Base-by-base conservation (phyloP, 2,797 vertebrate species). In the Tragopan temminckii region DNA sequence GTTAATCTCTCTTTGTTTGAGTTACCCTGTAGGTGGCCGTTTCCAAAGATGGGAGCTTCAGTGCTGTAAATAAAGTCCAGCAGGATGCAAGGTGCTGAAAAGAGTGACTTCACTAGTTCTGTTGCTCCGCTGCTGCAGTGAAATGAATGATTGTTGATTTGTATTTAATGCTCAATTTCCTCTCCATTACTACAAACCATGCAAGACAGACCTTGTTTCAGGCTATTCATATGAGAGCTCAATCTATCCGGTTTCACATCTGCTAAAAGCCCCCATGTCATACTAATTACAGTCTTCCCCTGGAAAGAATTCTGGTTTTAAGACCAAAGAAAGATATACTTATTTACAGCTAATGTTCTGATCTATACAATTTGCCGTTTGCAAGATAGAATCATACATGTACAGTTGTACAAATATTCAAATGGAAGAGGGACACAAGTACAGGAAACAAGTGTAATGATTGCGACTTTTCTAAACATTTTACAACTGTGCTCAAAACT, bases 91-190 rank as follows among this genome's bases (percentile, higher is more conserved):
- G 94, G 96, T 97, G 96, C 96, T 96, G 94, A 97, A 96, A 96
- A 93, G 94, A 89, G 95, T 96, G 95, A 93, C 97, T 97, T 95
- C 95, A 94, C 89, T 83, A 42, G 59, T 74, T 87, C 94, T 97
- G 95, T 77, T 80, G 55, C 93, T 95, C 89, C 67, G 63, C 90
- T 87, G 61, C 97, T 67, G 62, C 90, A 87, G 92, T 89, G 43
- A 95, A 98, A 97, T 97, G 96, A 98, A 96, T 97, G 96, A 96
- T 96, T 93, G 91, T 92, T 98, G 97, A 98, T 98, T 98, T 98
- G 96, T 97, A 97, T 97, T 98, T 97, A 97, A 98, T 97, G 97
- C 97, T 97, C 97, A 96, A 96, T 97, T 98, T 98, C 97, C 97
- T 97, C 96, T 97, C 95, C 97, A 95, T 98, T 97, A 97, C 96